A percentile compares a stretch with the other conserved stretches of the same genome.
Evolutionary conservation across 2,888 invertebrate species (phyloP).

Genomic region (Danaus chrysippus): DNA sequence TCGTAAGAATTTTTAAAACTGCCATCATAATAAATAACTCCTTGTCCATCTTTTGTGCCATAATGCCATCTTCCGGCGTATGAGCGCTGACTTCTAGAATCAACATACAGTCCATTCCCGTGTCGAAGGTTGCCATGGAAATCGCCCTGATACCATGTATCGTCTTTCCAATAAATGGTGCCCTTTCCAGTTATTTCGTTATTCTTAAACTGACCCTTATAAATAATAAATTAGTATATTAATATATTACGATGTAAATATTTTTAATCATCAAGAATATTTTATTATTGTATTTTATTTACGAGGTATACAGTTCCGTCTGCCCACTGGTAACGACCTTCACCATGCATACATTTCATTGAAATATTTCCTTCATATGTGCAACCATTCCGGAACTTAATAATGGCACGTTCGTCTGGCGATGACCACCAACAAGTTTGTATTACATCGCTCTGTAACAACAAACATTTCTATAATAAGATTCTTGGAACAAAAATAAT

Average conservation of each 20-base stretch:
- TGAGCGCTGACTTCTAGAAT: constrained; percentile 57
- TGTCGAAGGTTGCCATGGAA: constrained; percentile 76
- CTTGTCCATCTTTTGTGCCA: constrained; percentile 68
- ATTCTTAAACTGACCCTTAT: constrained; percentile 77
- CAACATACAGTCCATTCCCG: constrained; percentile 73
- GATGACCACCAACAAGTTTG: constrained; percentile 53
- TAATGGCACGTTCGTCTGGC: constrained; percentile 66
- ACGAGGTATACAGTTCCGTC: constrained; percentile 79
- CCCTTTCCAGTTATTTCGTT: constrained; percentile 79
- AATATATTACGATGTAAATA: not conserved
- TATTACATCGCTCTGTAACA: constrained; percentile 39
- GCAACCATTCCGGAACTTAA: constrained; percentile 79
- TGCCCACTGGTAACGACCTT: constrained; percentile 78
- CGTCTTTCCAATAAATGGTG: constrained; percentile 73
- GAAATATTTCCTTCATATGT: constrained; percentile 75
- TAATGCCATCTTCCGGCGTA: constrained; percentile 71
- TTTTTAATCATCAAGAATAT: not conserved
- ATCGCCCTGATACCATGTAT: constrained; percentile 79
- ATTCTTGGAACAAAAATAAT: no score
- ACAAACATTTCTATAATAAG: not conserved
- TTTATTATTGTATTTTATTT: constrained; percentile 25
- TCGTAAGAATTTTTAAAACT: constrained; percentile 59
- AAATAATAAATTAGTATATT: not conserved
- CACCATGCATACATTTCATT: constrained; percentile 78
- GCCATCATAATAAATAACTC: constrained; percentile 55